Evolutionary conservation across 1,140 invertebrate species (phyloP), one percentile per base, ranked within the genome.

Genomic region (Tenebrio molitor): DNA sequence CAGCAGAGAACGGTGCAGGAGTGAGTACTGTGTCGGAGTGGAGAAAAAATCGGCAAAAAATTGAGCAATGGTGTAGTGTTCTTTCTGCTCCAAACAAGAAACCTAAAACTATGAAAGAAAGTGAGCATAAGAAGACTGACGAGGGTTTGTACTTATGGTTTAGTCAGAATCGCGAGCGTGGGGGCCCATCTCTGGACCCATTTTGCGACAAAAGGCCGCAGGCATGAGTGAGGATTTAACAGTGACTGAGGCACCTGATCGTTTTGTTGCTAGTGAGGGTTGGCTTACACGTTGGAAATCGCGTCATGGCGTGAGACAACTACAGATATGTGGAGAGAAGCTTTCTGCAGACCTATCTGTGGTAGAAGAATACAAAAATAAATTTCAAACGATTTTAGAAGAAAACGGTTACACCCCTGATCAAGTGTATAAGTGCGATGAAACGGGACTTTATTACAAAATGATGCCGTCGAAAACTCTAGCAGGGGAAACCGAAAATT

Each of bases 341-440:
- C 46, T 76, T 12, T 74, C 71, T 17, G 74, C 62, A 39, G 33
- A 66, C 34, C 14, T 15, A 17, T 15, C 42, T 16, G 4, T n/a
- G 12, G 12, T n/a, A 16, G 16, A 46, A 46, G 15, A 46, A 16
- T 69, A 21, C 14, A 16, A 7, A 29, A 64, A 17, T 10, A 64
- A 25, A 33, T 64, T 41, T 77, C 80, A 19, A 12, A 39, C 5
- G 3, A n/a, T n/a, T 2, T 3, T 39, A 12, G 36, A 39, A 7
- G 36, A 39, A 39, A 12, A 12, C 5, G n/a, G n/a, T 39, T 39
- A 39, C n/a, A 12, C 12, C n/a, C 5, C 36, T 39, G 36, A 39
- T 39, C 76, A 81, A 78, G 74, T 85, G 39, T 83, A 84, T 71
- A 84, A 84, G 75, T 79, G 77, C 63, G 84, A 84, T 67, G 81